These are phyloP conservation scores for Eupithecia centaureata DNA, from an alignment of 2,888 invertebrate genomes.

Conservation along the genomic window DNA sequence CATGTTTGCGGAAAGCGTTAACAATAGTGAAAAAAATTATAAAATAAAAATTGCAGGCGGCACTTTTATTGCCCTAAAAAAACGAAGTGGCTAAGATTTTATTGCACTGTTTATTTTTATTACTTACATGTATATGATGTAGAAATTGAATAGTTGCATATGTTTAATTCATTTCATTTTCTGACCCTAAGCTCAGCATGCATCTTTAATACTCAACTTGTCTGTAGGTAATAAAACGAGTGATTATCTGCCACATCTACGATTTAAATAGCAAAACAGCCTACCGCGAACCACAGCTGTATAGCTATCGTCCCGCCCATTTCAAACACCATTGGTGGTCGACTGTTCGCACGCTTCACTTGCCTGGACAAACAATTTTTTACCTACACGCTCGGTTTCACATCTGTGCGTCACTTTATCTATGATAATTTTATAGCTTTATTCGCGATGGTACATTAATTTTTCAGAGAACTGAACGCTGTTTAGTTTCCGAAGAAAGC, in stretches of 20 bases:
- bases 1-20: conserved; percentile 4
- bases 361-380: conserved; percentile 46
- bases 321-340: conserved; percentile 53
- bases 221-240: not conserved
- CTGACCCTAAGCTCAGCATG: not conserved
- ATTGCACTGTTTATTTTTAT: not conserved
- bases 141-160: not conserved
- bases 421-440: conserved; percentile 36
- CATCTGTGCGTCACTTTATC: conserved; percentile 39
- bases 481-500: conserved; percentile 5
- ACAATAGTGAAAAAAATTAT: not conserved
- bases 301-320: conserved; percentile 42
- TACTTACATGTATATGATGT: not conserved
- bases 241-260: not conserved
- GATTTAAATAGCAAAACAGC: not conserved
- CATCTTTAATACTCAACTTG: not conserved
- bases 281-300: conserved; percentile 19
- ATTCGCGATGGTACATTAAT: conserved; percentile 34
- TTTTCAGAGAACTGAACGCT: conserved; percentile 28
- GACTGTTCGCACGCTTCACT: conserved; percentile 53
- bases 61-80: not conserved
- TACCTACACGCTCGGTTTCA: conserved; percentile 41
- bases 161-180: not conserved
- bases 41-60: not conserved
- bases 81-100: not conserved